Evolutionary conservation across 2,113 vertebrate genomes (phyloP).

Genomic region (Leptobrachium ailaonicum): DNA sequence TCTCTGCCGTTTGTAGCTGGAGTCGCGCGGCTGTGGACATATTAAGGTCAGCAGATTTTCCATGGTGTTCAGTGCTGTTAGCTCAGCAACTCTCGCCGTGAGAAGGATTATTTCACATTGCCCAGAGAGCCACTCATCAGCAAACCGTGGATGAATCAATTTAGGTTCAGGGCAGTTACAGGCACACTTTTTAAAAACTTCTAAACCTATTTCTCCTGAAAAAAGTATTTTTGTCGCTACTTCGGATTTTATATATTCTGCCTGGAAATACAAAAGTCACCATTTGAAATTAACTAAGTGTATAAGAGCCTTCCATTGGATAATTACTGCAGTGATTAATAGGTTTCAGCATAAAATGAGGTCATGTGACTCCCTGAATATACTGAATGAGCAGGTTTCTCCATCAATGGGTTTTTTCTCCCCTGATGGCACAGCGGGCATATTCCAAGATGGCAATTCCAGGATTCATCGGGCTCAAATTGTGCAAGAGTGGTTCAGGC

Average conservation of each 20-base stretch:
- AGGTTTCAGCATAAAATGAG: no score
- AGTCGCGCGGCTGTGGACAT: neutral
- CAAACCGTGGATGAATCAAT: constrained; percentile 12
- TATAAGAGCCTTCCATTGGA: no score
- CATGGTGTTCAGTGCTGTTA: neutral
- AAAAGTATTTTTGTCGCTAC: neutral
- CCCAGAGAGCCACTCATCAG: constrained; percentile 10
- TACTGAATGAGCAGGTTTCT: no score
- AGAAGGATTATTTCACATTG: constrained; percentile 7
- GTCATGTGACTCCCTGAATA: no score
- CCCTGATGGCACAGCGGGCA: no score
- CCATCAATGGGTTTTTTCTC: no score
- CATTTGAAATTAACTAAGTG: no score
- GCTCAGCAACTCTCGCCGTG: constrained; percentile 38
- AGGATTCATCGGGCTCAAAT: no score
- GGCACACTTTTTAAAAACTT: neutral
- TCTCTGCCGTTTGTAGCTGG: constrained; percentile 3
- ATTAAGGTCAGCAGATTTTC: constrained; percentile 36
- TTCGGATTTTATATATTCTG: neutral
- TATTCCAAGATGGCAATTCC: no score
- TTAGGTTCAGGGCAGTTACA: neutral
- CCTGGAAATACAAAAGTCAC: no score
- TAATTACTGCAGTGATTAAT: no score
- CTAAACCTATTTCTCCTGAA: neutral
- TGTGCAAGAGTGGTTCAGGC: no score